A percentile compares a stretch with the other conserved stretches of the same genome.
These are phyloP conservation scores for Zosterops hypoxanthus DNA, from an alignment of 2,113 vertebrate genomes.

Conservation along the genomic window DNA sequence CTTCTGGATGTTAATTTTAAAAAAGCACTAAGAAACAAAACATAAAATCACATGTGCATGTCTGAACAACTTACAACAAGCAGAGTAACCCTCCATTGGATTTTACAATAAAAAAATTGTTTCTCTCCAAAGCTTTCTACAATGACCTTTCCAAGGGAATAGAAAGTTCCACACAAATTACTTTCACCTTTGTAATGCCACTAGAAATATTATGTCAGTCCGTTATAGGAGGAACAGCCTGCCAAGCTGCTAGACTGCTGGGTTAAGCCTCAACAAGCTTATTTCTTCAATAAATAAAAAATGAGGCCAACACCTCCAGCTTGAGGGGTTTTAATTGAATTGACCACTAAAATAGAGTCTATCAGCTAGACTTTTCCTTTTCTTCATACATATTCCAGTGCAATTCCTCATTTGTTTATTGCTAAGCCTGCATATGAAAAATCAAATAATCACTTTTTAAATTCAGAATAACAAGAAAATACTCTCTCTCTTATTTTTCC, in stretches of 20 bases:
- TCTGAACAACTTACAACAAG: not conserved
- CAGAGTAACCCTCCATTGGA: not conserved
- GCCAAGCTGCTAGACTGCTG: not conserved
- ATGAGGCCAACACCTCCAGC: not conserved
- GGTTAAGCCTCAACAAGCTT: not conserved
- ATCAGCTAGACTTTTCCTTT: not conserved
- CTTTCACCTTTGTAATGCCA: not conserved
- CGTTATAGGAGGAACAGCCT: not conserved
- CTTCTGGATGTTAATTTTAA: not conserved
- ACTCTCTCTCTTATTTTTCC: not conserved
- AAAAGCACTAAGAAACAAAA: not conserved
- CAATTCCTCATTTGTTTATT: not conserved
- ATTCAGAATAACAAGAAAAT: not conserved
- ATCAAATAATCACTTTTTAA: not conserved
- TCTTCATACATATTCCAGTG: not conserved
- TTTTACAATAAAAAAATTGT: not conserved
- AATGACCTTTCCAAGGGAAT: not conserved
- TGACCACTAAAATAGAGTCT: not conserved
- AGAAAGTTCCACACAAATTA: not conserved
- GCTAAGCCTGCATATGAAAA: not conserved
- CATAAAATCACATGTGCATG: not conserved
- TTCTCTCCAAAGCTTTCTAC: not conserved
- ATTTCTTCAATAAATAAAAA: constrained; percentile 15
- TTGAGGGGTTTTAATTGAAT: not conserved
- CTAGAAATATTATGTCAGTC: not conserved